Evolutionary conservation across 2,797 vertebrate species (phyloP), one percentile per base, ranked within the genome.

Genomic region (Delichon dasypus): DNA sequence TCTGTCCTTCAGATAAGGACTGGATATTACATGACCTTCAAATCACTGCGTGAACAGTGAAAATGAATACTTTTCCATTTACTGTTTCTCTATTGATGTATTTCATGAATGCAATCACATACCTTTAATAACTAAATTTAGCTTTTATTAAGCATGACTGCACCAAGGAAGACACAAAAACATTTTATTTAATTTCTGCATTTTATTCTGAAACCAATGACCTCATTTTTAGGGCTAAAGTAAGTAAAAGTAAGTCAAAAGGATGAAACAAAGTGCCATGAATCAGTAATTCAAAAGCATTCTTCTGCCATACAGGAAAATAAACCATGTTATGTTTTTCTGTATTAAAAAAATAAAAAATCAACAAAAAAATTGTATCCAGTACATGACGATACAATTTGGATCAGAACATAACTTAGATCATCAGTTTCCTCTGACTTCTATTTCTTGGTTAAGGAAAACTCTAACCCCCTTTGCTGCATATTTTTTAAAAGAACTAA

Each of bases 131-230:
- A 92, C 57, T 67, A 54, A 16, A 88, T 83, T 65, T 72, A 78
- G 32, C 50, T 93, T 95, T 92, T 68, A 91, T 65, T 88, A 92
- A 91, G 58, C 78, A 84, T 34, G 76, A 88, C 51, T 0, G 2
- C 81, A 66, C 44, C 78, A 94, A 30, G 54, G n/a, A 94, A 78
- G 29, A 75, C 19, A 90, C 51, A 91, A 80, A 88, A 16, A 7
- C 44, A 19, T 78, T 81, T 86, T 47, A 53, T 85, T 95, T 87
- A 17, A 89, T 32, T 83, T 85, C 30, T 81, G 29, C 44, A 47
- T 93, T 95, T 93, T 92, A 75, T 88, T 95, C 58, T 88, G 90
- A 94, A 95, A 85, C 51, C n/a, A 70, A 8, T 91, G 88, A 79
- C 90, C 91, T 94, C 2, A 15, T 70, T 76, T 88, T 91, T 64